Evolutionary conservation across 1,140 invertebrate species (phyloP).

Genomic region (Thalassaphorura encarpata): DNA sequence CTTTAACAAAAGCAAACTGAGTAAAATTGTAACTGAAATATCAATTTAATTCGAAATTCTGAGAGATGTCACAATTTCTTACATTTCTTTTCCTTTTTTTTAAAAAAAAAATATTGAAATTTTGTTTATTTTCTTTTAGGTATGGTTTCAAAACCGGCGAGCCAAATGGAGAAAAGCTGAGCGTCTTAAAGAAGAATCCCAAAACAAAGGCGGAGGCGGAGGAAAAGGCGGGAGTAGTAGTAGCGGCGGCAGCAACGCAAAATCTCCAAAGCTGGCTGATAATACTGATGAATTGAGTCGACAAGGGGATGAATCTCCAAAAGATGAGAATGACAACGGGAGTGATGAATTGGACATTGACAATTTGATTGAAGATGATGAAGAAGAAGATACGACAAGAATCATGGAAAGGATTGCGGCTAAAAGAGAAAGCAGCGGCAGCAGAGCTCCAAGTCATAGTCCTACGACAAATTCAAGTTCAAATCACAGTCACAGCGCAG

Average conservation of each 20-base stretch:
- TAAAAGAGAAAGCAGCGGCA: no score
- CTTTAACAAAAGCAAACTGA: no score
- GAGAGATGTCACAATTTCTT: no score
- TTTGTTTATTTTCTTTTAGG: conserved; percentile 46
- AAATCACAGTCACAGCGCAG: no score
- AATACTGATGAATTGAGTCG: no score
- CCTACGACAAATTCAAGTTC: no score
- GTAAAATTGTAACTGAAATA: no score
- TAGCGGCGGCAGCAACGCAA: background rate
- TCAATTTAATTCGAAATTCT: no score
- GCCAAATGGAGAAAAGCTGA: conserved; percentile 91
- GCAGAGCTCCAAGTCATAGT: no score
- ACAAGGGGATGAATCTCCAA: background rate
- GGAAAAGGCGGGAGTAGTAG: conserved; percentile 14
- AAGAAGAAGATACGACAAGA: conserved; percentile 3
- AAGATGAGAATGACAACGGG: no score
- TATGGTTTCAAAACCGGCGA: conserved; percentile 89
- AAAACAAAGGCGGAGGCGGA: conserved; percentile 56
- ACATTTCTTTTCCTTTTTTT: no score
- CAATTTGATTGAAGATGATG: conserved; percentile 5
- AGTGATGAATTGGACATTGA: no score
- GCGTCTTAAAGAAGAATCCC: conserved; percentile 76
- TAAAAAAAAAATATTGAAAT: background rate
- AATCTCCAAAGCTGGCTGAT: background rate
- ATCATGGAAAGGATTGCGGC: background rate